These are phyloP conservation scores for Lepidocyrtoides sp. DNA, from an alignment of 2,888 invertebrate genomes.

Conservation along the genomic window DNA sequence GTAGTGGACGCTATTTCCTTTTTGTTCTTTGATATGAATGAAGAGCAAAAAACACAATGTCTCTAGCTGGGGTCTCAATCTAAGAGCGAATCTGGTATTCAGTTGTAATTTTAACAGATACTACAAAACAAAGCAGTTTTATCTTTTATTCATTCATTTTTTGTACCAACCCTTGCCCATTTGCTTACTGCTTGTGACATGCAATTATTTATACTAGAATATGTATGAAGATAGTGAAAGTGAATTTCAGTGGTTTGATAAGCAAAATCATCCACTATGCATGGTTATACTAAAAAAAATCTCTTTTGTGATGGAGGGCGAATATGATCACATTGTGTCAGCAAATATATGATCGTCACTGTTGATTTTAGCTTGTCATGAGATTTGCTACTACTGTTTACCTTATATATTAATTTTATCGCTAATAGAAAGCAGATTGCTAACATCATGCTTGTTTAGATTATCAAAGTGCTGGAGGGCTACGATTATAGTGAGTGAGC, in stretches of 20 bases:
- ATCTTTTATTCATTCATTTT: conserved; percentile 8
- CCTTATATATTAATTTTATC: neutral
- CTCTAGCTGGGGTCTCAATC: neutral
- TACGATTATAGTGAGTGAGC: no score
- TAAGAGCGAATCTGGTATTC: neutral
- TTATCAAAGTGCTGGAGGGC: neutral
- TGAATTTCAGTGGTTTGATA: no score
- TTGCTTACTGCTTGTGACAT: neutral
- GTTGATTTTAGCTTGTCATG: conserved; percentile 10
- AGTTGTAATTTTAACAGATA: neutral
- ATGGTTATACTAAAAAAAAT: no score
- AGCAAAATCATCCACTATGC: no score
- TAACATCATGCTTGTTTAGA: neutral
- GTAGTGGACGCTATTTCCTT: neutral
- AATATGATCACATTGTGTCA: no score
- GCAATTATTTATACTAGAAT: neutral
- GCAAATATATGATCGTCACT: neutral
- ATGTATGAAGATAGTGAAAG: no score
- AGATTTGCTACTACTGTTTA: conserved; percentile 14
- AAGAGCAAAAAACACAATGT: neutral
- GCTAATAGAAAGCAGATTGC: neutral
- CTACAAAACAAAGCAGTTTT: neutral
- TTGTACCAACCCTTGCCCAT: neutral
- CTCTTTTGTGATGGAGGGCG: neutral
- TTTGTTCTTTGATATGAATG: neutral